Evolutionary conservation across 2,797 vertebrate species (phyloP), one percentile per base, ranked within the genome.

Genomic region (Glyptemys insculpta): DNA sequence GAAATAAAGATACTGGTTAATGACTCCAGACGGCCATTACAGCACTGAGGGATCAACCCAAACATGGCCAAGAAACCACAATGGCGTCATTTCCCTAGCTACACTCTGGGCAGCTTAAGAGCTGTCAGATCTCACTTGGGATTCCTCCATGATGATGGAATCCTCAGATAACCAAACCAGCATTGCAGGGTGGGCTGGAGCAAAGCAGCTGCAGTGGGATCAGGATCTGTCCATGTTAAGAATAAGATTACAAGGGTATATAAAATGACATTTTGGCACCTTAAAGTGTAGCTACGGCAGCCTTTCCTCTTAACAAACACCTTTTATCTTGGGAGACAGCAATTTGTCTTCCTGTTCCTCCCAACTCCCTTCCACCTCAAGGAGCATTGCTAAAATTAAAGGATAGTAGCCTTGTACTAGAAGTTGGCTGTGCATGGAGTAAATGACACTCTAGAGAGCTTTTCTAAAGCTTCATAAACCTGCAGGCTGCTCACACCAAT

Each of bases 401-500:
- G 85, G 79, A 50, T 47, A 49, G 31, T 82, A 65, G 91, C 81
- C 74, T 57, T 81, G 49, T 59, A 4, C n/a, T 80, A 87, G 54
- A 34, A 49, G 53, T 52, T 86, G 87, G 18, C 15, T 86, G 93
- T 91, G 82, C 9, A 0, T 81, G 89, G 44, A 65, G 12, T 41
- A 87, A 74, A 37, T 79, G 91, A 86, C 1, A 37, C 19, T 0
- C 54, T 89, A 37, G 23, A 21, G 37, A 85, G 41, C 47, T 72
- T 87, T 74, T 87, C 57, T 81, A 37, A 87, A 92, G 76, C 84
- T 79, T 50, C 74, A 9, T 44, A 0, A 72, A 18, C 89, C 85
- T 65, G 1, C 94, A 94, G 94, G 90, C 91, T 96, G 56, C 81
- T 96, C 52, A 96, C 65, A 85, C 52, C 85, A 89, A 1, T 53